Evolutionary conservation across 1,140 invertebrate species (phyloP), one percentile per base, ranked within the genome.

Genomic region (Centruroides sculpturatus): DNA sequence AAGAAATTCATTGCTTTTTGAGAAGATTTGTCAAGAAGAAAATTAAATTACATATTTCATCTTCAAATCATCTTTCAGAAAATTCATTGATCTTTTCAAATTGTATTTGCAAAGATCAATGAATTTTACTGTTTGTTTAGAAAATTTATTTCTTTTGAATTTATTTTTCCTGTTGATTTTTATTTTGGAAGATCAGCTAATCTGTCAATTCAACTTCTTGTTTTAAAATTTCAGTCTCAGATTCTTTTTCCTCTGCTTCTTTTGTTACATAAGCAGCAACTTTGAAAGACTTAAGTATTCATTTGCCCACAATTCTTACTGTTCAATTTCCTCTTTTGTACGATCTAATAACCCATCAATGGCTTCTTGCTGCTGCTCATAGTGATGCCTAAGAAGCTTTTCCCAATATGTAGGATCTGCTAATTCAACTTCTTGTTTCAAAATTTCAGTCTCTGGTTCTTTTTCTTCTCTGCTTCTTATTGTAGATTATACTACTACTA

Each of bases 131-230:
- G 23, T 23, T 23, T 23, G 2, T 23, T 23, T 23, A 23, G 23
- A 23, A 23, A 23, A 23, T 23, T 23, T 23, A 23, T 9, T 49
- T 23, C 23, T 23, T 23, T 23, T 23, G 23, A 23, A 23, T 23
- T 23, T 2, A 23, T 23, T 23, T 23, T 23, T 23, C 23, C 2
- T 23, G 23, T 1, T 23, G n/a, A n/a, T 23, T 23, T 23, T 23
- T 23, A 23, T 96, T 96, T 96, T 99, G 77, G 99, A 99, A 1
- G 93, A 92, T 0, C 95, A 95, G 79, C 23, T 23, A 23, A 23
- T 99, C 97, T 0, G 92, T 94, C 71, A 93, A 93, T 71, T 95
- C 90, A 0, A 89, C 89, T 72, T 98, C 93, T 72, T 98, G 93
- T 74, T 98, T 98, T 55, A 98, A 89, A 66, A 98, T 91, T 74